A percentile compares a stretch with the other conserved stretches of the same genome.
Conservation (phyloP, 2,888 invertebrate species). For the Drosophila algonquin region DNA sequence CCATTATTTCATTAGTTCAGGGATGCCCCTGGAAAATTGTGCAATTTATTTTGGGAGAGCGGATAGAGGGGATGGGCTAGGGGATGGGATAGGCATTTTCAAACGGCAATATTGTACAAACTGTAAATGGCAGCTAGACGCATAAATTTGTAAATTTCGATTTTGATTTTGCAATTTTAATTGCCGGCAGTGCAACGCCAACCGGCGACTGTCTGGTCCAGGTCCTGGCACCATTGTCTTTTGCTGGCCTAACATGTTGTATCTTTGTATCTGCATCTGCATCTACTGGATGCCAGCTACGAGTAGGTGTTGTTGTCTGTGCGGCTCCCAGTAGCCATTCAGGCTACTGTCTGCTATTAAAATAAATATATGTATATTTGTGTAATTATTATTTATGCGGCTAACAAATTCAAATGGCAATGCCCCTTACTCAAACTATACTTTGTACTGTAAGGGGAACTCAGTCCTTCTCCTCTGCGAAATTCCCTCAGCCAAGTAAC, state of each 20-base stretch:
- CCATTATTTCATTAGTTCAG: slow-evolving; percentile 76
- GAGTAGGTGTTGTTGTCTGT: slow-evolving; percentile 12
- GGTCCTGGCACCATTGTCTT: slow-evolving; percentile 50
- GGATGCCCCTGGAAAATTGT: slow-evolving; percentile 35
- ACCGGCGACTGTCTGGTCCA: slow-evolving; percentile 44
- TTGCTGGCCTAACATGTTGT: slow-evolving; percentile 66
- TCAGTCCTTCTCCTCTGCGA: not conserved
- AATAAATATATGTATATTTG: slow-evolving; percentile 27
- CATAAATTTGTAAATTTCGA: slow-evolving; percentile 76
- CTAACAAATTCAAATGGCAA: not conserved
- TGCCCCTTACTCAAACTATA: slow-evolving; percentile 34
- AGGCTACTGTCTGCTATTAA: slow-evolving; percentile 22
- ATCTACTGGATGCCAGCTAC: slow-evolving; percentile 3
- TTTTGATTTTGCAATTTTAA: slow-evolving; percentile 78
- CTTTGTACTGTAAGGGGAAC: slow-evolving; percentile 11
- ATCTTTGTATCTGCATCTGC: slow-evolving; percentile 67
- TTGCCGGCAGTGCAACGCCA: slow-evolving; percentile 59
- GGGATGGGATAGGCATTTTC: not conserved
- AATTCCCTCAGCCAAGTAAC: not conserved
- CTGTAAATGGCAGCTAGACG: slow-evolving; percentile 72
- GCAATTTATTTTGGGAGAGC: slow-evolving; percentile 60
- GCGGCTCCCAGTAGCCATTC: not conserved
- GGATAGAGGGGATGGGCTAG: not conserved
- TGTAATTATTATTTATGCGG: slow-evolving; percentile 70
- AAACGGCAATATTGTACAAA: slow-evolving; percentile 13